A percentile compares a stretch with the other conserved stretches of the same genome.
Conservation (phyloP, 2,113 vertebrate species). For the Neotoma lepida region DNA sequence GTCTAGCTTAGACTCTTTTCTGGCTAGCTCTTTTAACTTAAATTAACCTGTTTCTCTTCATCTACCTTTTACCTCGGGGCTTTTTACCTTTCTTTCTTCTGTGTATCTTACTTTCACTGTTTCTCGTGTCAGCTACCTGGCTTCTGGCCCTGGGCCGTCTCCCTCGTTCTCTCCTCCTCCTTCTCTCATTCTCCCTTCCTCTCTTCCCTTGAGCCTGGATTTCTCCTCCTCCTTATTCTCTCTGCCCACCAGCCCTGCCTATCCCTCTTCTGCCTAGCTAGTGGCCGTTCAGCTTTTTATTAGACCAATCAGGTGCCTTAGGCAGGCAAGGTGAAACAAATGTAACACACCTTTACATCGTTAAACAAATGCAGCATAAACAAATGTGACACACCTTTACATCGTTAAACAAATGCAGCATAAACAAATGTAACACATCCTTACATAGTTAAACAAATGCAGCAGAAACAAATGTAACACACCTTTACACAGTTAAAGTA, state of each 20-base stretch:
- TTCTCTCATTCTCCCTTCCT: not conserved
- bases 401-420: too few relatives aligned
- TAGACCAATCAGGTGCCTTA: not conserved
- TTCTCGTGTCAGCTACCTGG: not conserved
- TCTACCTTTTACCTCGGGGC: not conserved
- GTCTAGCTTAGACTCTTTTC: not conserved
- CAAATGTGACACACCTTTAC: not conserved
- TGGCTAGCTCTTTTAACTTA: not conserved
- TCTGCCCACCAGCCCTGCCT: not conserved
- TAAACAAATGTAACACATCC: too few relatives aligned
- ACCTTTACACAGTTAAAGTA: too few relatives aligned
- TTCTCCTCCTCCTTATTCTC: not conserved
- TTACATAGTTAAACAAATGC: not conserved
- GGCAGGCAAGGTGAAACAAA: not conserved
- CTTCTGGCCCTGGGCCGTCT: not conserved
- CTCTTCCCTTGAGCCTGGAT: not conserved
- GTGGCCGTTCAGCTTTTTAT: not conserved
- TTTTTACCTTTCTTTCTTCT: not conserved
- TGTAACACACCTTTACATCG: not conserved
- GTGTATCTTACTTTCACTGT: not conserved
- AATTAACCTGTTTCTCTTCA: not conserved
- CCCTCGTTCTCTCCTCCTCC: not conserved
- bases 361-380: not conserved
- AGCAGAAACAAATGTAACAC: not conserved
- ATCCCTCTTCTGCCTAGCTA: not conserved